phyloP scores from a whole-genome alignment of 2,113 vertebrate genomes.

The Mus pahari region DNA sequence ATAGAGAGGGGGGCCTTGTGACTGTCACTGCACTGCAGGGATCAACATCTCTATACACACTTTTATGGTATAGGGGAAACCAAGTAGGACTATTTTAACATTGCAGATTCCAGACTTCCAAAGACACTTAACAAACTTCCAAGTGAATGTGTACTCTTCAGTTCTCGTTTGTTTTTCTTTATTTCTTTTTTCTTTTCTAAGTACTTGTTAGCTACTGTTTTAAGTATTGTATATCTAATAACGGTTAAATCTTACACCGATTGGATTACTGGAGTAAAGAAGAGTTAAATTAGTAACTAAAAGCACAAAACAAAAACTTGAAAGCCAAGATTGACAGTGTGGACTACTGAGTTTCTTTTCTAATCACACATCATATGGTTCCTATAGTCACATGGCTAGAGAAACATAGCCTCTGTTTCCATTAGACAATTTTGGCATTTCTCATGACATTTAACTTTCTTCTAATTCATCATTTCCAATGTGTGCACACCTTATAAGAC shows the following conservation, averaged over 20 bases:
- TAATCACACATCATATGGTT: not conserved
- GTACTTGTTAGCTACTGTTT: not conserved
- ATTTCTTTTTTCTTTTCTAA: not conserved
- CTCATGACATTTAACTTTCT: constrained; percentile 8
- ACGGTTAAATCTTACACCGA: constrained; percentile 6
- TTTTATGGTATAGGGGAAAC: not conserved
- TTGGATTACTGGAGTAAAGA: constrained; percentile 11
- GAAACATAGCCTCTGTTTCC: constrained; percentile 23
- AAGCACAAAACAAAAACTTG: not conserved
- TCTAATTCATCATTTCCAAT: constrained; percentile 23
- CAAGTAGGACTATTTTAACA: not conserved
- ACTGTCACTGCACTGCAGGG: not conserved
- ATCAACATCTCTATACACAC: not conserved
- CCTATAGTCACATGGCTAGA: not conserved
- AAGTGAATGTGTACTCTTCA: not conserved
- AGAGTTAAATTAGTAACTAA: not conserved
- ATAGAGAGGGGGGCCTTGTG: not conserved
- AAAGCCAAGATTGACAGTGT: not conserved
- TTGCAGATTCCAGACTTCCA: not conserved
- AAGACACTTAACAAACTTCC: constrained; percentile 18
- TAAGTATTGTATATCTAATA: not conserved
- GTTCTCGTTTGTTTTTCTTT: constrained; percentile 12
- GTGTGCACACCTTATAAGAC: not conserved
- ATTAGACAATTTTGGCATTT: constrained; percentile 22
- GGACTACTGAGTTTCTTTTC: constrained; percentile 21